Conservation (phyloP, 2,113 vertebrate species). For the Ptychochromis oligacanthus region DNA sequence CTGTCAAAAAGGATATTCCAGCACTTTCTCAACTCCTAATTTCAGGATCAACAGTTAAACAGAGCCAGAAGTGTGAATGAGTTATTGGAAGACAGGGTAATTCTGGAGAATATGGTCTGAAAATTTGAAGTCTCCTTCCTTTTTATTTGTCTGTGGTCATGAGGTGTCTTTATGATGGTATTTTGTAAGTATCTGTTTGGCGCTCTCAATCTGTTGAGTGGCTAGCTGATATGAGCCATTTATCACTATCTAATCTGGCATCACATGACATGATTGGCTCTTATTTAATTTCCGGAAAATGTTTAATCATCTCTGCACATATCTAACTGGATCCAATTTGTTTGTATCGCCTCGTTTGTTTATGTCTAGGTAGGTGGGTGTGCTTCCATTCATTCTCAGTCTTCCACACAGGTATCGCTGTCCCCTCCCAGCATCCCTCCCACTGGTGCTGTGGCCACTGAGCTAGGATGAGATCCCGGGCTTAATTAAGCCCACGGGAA, state of each 20-base stretch:
- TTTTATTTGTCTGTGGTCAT: neutral
- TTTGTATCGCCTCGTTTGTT: neutral
- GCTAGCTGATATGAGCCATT: neutral
- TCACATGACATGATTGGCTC: neutral
- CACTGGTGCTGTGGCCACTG: slow-evolving; percentile 32
- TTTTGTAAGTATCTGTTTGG: neutral
- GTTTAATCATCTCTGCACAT: neutral
- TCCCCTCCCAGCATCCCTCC: slow-evolving; percentile 33
- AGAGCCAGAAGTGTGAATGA: neutral
- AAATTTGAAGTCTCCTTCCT: neutral
- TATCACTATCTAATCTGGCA: neutral
- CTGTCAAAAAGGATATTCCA: neutral
- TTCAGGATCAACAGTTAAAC: neutral
- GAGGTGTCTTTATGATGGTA: neutral
- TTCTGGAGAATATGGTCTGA: neutral
- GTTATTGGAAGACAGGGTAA: neutral
- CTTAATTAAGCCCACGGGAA: slow-evolving; percentile 74
- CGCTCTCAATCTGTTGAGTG: neutral
- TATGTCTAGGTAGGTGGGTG: neutral
- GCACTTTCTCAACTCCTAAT: neutral
- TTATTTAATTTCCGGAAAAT: neutral
- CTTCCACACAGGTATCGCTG: slow-evolving; percentile 13
- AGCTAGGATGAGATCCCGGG: slow-evolving; percentile 49
- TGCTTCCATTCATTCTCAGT: slow-evolving; percentile 10
- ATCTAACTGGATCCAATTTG: neutral